These are phyloP conservation scores for Hydra vulgaris DNA, from an alignment of 30 jellyfish, hydroid and myxozoan genomes.

Conservation along the genomic window DNA sequence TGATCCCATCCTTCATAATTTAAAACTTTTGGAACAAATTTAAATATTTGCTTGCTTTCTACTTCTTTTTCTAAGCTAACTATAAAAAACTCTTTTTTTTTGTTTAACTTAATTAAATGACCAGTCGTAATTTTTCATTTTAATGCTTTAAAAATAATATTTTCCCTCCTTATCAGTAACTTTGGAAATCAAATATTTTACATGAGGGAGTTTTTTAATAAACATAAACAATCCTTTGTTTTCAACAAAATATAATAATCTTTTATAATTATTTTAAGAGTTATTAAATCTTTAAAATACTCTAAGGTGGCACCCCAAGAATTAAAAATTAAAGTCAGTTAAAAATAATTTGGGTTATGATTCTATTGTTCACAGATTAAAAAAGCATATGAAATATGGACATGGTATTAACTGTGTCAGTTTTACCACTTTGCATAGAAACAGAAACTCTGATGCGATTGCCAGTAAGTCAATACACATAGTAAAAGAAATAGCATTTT, in stretches of 20 bases:
- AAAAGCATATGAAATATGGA: no score
- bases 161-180: not conserved
- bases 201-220: not conserved
- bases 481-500: not conserved
- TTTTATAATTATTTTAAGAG: no score
- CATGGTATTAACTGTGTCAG: not conserved
- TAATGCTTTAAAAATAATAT: not conserved
- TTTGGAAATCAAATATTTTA: not conserved
- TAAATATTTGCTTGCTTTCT: conserved; percentile 7
- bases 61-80: conserved; percentile 16
- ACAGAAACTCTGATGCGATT: not conserved
- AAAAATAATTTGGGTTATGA: no score
- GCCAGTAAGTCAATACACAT: not conserved
- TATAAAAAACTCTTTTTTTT: not conserved
- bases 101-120: not conserved
- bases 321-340: no score
- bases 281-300: no score
- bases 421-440: not conserved
- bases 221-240: not conserved
- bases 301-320: no score
- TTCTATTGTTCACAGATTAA: no score
- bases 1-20: conserved; percentile 16
- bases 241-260: not conserved
- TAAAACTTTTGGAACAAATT: not conserved
- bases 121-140: not conserved